Evolutionary conservation across 2,888 invertebrate genomes (phyloP), one percentile per base, ranked within the genome.

Genomic region (Pasiphila rectangulata): DNA sequence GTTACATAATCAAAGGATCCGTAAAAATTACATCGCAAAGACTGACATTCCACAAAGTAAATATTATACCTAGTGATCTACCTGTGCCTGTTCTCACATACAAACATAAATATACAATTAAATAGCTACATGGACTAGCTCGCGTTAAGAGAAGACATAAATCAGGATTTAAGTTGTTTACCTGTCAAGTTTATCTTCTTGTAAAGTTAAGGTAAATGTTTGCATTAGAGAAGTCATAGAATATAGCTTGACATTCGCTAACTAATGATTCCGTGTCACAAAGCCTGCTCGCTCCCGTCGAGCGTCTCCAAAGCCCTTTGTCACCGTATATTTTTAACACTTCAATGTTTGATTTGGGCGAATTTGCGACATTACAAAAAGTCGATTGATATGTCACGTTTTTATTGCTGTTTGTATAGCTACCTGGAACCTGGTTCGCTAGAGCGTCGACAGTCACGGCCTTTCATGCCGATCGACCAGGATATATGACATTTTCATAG

Each of bases 261-360:
- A 84, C 84, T 86, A 88, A 88, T 86, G 85, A 83, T 77, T 65
- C 69, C 64, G 55, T 55, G 65, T 62, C 70, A 83, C 81, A 87
- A 83, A 75, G 75, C 69, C 44, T 60, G 69, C 70, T 64, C 67
- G 72, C 74, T 76, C 79, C 79, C 79, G 79, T 71, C 67, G 78
- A 62, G 72, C 71, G 67, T 76, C 72, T 75, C 67, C 68, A 72
- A 80, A 76, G 67, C 69, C 66, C 72, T 73, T 86, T 85, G 85
- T 85, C 59, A 75, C 65, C 71, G 65, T 59, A 76, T 73, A 83
- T 69, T 79, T 81, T 83, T 86, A 86, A 86, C 88, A 87, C 87
- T 86, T 82, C 85, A 81, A 78, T 84, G 73, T 87, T 86, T 85
- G 86, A 87, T 87, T 84, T 86, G 84, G 80, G 81, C 78, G 85